These are phyloP conservation scores for Rhynchotus rufescens DNA, from an alignment of 2,797 vertebrate species.

Conservation along the genomic window DNA sequence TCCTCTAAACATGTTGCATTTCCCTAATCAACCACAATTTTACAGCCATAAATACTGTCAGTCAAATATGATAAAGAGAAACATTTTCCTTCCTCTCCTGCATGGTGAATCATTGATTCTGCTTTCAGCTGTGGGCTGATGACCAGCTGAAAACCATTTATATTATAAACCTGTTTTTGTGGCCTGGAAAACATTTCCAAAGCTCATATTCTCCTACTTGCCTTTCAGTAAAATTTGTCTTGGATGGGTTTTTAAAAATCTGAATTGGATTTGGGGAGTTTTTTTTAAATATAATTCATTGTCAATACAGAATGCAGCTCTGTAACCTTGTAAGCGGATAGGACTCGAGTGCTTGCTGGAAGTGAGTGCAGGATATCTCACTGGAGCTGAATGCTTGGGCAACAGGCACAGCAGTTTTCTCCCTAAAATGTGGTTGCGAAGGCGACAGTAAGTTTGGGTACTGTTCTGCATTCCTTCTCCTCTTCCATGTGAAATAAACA, in stretches of 20 bases:
- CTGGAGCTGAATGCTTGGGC: background rate
- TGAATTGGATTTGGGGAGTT: background rate
- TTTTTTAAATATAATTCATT: background rate
- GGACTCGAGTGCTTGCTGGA: background rate
- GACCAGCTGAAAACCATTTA: background rate
- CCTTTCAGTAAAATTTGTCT: background rate
- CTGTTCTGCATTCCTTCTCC: background rate
- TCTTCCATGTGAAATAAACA: background rate
- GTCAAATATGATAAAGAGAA: background rate
- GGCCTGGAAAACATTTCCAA: background rate
- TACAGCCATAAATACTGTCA: background rate
- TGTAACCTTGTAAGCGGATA: background rate
- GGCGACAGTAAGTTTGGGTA: background rate
- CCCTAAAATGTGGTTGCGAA: background rate
- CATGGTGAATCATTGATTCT: background rate
- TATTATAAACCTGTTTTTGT: background rate
- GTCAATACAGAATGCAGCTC: background rate
- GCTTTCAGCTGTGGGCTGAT: background rate
- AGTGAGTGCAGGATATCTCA: background rate
- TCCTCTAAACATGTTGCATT: background rate
- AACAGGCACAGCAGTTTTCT: background rate
- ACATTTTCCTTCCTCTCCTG: background rate
- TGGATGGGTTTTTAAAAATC: background rate
- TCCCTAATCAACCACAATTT: background rate
- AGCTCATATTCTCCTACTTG: background rate